Evolutionary conservation across 2,888 invertebrate species (phyloP), one percentile per base, ranked within the genome.

Genomic region (Amphimallon solstitiale): DNA sequence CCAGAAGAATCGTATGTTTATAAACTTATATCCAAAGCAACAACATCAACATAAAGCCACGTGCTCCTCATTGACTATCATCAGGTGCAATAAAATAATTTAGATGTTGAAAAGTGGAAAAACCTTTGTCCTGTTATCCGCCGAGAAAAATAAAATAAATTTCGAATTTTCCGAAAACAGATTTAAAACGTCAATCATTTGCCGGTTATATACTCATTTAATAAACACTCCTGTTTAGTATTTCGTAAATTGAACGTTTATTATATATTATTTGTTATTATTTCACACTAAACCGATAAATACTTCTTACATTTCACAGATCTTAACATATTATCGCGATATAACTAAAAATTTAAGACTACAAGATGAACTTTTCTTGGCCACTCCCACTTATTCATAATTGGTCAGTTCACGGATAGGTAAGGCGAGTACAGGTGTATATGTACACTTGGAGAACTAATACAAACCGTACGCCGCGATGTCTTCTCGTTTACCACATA

Each of bases 201-300:
- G 37, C 43, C 72, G 48, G 56, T 72, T 56, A 73, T 75, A 76
- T 77, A 76, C 74, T 78, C 77, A 78, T 79, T 79, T 77, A 74
- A 79, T 78, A 77, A 77, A 75, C 78, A 78, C 78, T 74, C 77
- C 69, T 65, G 70, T 70, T 73, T 74, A 75, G 75, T 76, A 78
- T 78, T 77, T 79, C 77, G 80, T 82, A 79, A 82, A 82, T 82
- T 81, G 77, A 80, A 74, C 78, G 78, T 75, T 81, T 80, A 82
- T 81, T 82, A 79, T 80, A 78, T 77, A 78, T 78, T 81, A 79
- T 80, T 80, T 80, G 80, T 79, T 77, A 78, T 80, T 80, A 80
- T 82, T 82, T 82, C 82, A 82, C 82, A 82, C 82, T 76, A 80
- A 78, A 79, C 78, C 77, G 82, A 79, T 82, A 82, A 82, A 77